Base-by-base conservation (phyloP, 2,797 vertebrate species). In the Danio aesculapii region DNA sequence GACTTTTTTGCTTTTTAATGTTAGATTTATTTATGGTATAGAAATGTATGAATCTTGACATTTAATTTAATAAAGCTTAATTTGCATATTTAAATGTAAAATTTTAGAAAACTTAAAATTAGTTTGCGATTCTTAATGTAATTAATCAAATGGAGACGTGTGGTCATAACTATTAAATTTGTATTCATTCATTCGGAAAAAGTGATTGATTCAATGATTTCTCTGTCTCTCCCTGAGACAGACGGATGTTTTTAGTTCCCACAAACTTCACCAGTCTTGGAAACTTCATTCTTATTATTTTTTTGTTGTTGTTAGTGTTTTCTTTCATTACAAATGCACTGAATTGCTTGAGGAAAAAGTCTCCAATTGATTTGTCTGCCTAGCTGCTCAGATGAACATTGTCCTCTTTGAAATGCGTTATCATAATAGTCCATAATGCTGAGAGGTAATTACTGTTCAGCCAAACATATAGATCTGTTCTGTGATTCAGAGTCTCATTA, bases 361-460 rank as follows among this genome's bases (percentile, higher is more conserved):
- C 46, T 39, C 16, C 72, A 83, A 53, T 43, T 16, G 55, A 47
- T 77, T 69, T 82, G 47, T 47, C 66, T 53, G 19, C 49, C 46
- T 39, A 76, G 41, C 39, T 75, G 17, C 30, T 39, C 11, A 62
- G 16, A 55, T 11, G 16, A 57, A 77, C 47, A 66, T 21, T 52
- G 14, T 77, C 44, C 52, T 43, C 30, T 66, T 77, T 77, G 19
- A 50, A 21, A 47, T 67, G 46, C 16, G 8, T 72, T 53, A 66
- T 73, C 55, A 67, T 74, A 73, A 83, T 59, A 67, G 52, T 49
- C 62, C 19, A 61, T 53, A 62, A 69, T 52, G 41, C 41, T 69
- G 55, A n/a, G 41, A 59, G 57, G 70, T 75, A 79, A 79, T 83
- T 74, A 68, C 70, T 52, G 62, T 58, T 83, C 75, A 66, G 61